Conservation (phyloP, 2,113 vertebrate species). For the Dipodomys ordii region DNA sequence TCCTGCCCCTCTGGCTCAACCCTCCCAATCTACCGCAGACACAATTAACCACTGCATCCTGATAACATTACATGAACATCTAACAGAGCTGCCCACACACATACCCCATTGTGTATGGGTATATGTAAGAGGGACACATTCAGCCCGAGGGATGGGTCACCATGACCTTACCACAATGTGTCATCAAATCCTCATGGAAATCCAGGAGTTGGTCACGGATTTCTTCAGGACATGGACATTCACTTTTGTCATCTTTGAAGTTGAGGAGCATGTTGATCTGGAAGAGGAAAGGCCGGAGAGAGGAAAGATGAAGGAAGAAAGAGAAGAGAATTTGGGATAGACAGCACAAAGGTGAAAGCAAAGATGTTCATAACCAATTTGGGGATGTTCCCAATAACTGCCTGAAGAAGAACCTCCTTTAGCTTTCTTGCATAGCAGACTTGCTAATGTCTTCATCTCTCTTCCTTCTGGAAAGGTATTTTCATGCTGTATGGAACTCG, state of each 20-base stretch:
- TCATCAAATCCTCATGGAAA: conserved; percentile 97
- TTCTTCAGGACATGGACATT: conserved; percentile 95
- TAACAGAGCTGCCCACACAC: neutral
- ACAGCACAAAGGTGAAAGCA: neutral
- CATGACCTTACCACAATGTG: conserved; percentile 92
- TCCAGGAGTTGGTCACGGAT: conserved; percentile 94
- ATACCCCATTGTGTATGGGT: neutral
- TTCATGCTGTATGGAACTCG: neutral
- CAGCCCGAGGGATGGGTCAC: neutral
- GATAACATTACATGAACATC: neutral
- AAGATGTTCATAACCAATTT: neutral
- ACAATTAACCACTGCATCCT: neutral
- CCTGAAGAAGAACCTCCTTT: neutral
- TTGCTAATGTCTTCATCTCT: neutral
- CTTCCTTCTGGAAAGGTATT: neutral
- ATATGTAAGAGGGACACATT: no score
- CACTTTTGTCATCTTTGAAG: conserved; percentile 96
- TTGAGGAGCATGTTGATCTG: conserved; percentile 98
- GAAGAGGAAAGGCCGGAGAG: conserved; percentile 35
- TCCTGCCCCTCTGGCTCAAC: neutral
- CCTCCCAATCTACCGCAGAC: neutral
- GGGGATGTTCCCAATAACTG: no score
- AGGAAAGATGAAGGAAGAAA: neutral
- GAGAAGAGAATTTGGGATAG: neutral
- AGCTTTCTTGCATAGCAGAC: neutral